phyloP scores from a whole-genome alignment of 2,888 invertebrate species.

The Tipula vernalis region DNA sequence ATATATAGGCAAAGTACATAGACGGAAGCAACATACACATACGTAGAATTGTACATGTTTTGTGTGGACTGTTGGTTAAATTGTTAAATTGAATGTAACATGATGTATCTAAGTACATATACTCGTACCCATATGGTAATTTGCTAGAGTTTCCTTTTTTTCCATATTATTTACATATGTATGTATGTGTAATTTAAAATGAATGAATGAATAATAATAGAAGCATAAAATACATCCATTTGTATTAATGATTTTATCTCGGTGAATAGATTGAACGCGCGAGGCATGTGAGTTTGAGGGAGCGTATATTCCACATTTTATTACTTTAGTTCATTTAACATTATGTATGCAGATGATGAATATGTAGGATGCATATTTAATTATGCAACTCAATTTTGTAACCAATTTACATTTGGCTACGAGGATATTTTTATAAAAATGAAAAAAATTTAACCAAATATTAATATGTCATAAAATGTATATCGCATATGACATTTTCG shows the following conservation, averaged over 20 bases:
- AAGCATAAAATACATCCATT: not conserved
- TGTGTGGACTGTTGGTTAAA: not conserved
- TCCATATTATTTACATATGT: not conserved
- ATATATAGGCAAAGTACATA: not conserved
- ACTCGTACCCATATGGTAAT: constrained; percentile 4
- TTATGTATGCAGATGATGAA: not conserved
- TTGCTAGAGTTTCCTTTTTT: not conserved
- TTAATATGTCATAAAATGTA: not conserved
- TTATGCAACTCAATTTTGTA: not conserved
- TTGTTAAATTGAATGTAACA: not conserved
- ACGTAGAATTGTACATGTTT: not conserved
- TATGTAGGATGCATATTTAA: not conserved
- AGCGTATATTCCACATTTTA: not conserved
- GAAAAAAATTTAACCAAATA: not conserved
- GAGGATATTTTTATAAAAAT: not conserved
- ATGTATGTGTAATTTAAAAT: not conserved
- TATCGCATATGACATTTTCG: not conserved
- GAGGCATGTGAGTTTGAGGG: not conserved
- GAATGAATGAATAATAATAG: not conserved
- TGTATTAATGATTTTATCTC: not conserved
- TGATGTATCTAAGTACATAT: not conserved
- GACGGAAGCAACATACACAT: not conserved
- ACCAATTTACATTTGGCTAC: not conserved
- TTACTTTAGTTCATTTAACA: not conserved
- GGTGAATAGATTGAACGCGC: not conserved